Conservation (phyloP, 2,888 invertebrate species). For the Leptinotarsa tumamoca region DNA sequence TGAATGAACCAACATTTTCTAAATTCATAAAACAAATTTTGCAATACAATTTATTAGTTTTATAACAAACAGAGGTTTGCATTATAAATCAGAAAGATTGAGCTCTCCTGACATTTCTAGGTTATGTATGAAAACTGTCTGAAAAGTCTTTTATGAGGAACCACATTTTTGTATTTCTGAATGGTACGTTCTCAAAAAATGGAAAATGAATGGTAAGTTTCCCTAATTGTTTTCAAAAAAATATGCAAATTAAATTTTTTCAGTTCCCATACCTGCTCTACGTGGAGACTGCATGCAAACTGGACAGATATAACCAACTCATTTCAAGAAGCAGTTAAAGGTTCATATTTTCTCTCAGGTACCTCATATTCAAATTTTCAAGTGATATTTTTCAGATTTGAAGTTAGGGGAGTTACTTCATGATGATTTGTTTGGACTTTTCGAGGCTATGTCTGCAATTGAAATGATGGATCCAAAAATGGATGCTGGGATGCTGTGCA, state of each 20-base stretch:
- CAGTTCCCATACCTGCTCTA: conserved; percentile 38
- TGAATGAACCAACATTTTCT: too few relatives aligned
- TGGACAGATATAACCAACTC: conserved; percentile 57
- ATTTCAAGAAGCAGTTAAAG: conserved; percentile 57
- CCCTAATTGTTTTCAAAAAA: background rate
- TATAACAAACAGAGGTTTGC: too few relatives aligned
- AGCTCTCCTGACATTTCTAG: too few relatives aligned
- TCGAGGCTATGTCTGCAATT: conserved; percentile 99
- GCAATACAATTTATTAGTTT: too few relatives aligned
- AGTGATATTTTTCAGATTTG: conserved; percentile 70
- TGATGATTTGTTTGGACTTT: conserved; percentile 90
- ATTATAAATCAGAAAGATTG: too few relatives aligned
- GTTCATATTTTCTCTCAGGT: conserved; percentile 37
- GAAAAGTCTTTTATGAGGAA: too few relatives aligned
- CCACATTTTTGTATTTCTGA: too few relatives aligned
- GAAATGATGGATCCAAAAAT: conserved; percentile 99
- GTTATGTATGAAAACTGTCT: too few relatives aligned
- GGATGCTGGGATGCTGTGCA: conserved; percentile 99
- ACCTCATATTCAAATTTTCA: background rate
- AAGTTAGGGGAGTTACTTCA: conserved; percentile 91
- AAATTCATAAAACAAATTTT: too few relatives aligned
- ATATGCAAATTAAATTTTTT: conserved; percentile 8
- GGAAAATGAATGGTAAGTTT: conserved; percentile 20
- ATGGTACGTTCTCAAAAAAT: conserved; percentile 8
- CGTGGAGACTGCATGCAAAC: conserved; percentile 45